Conservation (phyloP, 2,888 invertebrate genomes). For the Coelopa pilipes region DNA sequence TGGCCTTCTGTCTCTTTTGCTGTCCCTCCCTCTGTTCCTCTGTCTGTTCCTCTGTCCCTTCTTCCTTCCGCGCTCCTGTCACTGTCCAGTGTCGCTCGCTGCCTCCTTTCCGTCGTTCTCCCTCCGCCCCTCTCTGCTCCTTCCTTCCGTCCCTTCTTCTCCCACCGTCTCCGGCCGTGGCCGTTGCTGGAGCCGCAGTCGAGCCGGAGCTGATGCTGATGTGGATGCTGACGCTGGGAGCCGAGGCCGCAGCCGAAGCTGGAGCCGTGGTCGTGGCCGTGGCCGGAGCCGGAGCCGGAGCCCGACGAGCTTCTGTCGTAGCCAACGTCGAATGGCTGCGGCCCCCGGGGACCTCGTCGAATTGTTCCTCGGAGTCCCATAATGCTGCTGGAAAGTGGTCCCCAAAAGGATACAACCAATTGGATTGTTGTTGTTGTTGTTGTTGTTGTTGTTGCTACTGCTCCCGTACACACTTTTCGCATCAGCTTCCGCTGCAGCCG, state of each 20-base stretch:
- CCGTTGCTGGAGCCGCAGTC: no score
- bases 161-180: not conserved
- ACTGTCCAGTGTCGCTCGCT: no score
- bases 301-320: slow-evolving; percentile 25
- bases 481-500: slow-evolving; percentile 24
- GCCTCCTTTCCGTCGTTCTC: no score
- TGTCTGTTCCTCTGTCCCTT: no score
- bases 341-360: slow-evolving; percentile 60
- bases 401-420: slow-evolving; percentile 65
- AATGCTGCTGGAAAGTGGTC: slow-evolving; percentile 62
- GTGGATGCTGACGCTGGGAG: not conserved
- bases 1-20: not conserved
- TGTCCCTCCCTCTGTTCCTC: not conserved
- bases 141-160: not conserved
- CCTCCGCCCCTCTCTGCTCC: no score
- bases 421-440: slow-evolving; percentile 50
- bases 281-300: no score
- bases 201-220: not conserved
- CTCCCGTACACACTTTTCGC: slow-evolving; percentile 48
- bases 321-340: slow-evolving; percentile 42
- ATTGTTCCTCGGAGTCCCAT: slow-evolving; percentile 67
- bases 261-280: no score
- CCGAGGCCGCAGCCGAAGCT: no score
- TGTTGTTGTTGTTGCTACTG: slow-evolving; percentile 40
- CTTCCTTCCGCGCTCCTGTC: no score